Evolutionary conservation across 2,113 vertebrate species (phyloP).

Genomic region (Turdus rufiventris): DNA sequence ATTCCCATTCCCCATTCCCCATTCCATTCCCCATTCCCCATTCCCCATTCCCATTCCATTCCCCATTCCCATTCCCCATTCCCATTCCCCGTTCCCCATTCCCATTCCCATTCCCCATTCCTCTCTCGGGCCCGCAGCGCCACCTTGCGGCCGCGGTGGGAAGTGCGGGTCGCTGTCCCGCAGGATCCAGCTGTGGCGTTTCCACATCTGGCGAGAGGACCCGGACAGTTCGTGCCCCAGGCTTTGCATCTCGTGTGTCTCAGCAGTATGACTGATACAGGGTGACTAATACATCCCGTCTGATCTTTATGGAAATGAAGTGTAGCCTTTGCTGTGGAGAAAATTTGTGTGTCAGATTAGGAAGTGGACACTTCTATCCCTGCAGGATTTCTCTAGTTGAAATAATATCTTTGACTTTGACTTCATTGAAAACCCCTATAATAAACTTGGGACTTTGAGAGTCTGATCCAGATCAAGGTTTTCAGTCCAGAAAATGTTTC

Average conservation of each 20-base stretch:
- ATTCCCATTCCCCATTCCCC: too few relatives aligned
- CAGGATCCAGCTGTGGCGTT: rapidly evolving
- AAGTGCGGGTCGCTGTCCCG: rapidly evolving
- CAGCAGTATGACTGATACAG: neutral
- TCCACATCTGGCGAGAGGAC: neutral
- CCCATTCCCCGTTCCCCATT: too few relatives aligned
- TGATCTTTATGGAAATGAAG: neutral
- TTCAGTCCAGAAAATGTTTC: neutral
- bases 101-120: too few relatives aligned
- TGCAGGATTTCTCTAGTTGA: neutral
- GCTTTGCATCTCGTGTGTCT: rapidly evolving
- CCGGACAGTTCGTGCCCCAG: rapidly evolving
- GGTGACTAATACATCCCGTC: rapidly evolving
- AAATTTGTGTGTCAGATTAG: neutral
- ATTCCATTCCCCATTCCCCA: too few relatives aligned
- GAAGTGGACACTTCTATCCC: neutral
- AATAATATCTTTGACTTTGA: neutral
- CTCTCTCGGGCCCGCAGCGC: neutral
- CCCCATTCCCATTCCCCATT: too few relatives aligned
- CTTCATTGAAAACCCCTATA: neutral
- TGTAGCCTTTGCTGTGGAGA: neutral
- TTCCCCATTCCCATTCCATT: too few relatives aligned
- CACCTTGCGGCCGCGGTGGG: neutral
- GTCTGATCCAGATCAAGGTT: neutral
- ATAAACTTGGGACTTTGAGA: neutral